Base-by-base conservation (phyloP, 2,113 vertebrate species). In the Sinocyclocheilus rhinocerous region DNA sequence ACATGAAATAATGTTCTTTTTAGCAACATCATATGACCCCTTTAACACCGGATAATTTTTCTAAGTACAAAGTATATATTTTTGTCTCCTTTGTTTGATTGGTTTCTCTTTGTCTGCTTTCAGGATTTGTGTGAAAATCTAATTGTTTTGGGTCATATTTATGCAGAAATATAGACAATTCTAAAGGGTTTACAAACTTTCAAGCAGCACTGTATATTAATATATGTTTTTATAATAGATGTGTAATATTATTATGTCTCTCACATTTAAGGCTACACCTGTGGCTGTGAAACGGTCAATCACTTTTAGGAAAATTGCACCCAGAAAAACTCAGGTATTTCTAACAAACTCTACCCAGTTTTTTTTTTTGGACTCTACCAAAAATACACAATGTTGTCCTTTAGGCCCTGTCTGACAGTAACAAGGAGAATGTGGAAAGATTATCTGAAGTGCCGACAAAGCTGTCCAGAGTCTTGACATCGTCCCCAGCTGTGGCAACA, bases 271-370 rank as follows among this genome's bases (percentile, higher is more conserved):
- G 93, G 92, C 90, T 88, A 70, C 36, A 20, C 9, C 36, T 59
- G 8, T 84, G 0, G 29, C 77, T 4, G 88, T 92, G 3, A 95
- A 95, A 88, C 92, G 94, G 0, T 91, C 87, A 6, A 95, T 95
- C 75, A 89, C 90, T 0, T 92, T 96, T 29, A 93, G 89, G 88
- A 96, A 96, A 86, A 95, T 95, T 63, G 92, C 82, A 0, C 93
- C 94, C 18, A 93, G 94, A 73, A 95, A 95, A 88, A 95, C 93
- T 0, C 88, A 91, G 92, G 94, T 94, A 91, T 92, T 89, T 90
- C 72, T 75, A 76, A 70, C 22, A 57, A 61, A 5, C 57, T 61
- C 57, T 61, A 4, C 18, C 8, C 52, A 36, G 57, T 42, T 42
- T 16, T 39, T 72, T 70, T 4, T 36, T 39, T 72, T 72, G 18